phyloP scores from a whole-genome alignment of 2,888 invertebrate species.

The Perithous albicinctus region DNA sequence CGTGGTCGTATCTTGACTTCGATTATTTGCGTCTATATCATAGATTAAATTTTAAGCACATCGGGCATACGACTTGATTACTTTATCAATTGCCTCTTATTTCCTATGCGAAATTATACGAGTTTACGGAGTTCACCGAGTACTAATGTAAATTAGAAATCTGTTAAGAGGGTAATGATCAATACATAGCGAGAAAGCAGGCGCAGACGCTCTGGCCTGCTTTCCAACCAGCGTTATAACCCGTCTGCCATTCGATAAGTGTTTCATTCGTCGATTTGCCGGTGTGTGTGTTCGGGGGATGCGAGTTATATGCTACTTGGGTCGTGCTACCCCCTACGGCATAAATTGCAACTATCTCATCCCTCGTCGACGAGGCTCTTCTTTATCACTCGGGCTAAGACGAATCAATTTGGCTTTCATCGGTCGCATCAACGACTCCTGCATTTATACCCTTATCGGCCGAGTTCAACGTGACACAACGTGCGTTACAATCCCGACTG shows the following conservation, averaged over 20 bases:
- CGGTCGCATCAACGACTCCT: neutral
- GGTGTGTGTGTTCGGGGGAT: constrained; percentile 32
- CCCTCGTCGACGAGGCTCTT: constrained; percentile 69
- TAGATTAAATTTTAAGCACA: neutral
- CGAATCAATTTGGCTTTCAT: neutral
- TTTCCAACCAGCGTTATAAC: constrained; percentile 51
- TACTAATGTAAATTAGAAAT: constrained; percentile 83
- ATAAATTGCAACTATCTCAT: constrained; percentile 73
- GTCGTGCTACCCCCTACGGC: constrained; percentile 81
- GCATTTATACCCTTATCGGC: constrained; percentile 55
- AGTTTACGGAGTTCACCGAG: constrained; percentile 71
- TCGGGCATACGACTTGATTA: no score
- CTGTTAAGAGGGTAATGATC: constrained; percentile 84
- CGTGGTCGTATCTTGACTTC: no score
- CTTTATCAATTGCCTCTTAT: constrained; percentile 19
- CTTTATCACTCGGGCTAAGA: constrained; percentile 73
- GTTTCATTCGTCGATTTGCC: constrained; percentile 65
- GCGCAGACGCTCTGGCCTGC: constrained; percentile 82
- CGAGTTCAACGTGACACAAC: constrained; percentile 45
- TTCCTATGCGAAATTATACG: constrained; percentile 26
- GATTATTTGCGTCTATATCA: neutral
- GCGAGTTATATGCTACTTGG: no score
- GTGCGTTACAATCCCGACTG: neutral
- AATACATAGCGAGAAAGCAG: constrained; percentile 80
- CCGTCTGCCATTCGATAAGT: constrained; percentile 74